phyloP scores from a whole-genome alignment of 2,797 vertebrate genomes.

The Eremophila alpestris region DNA sequence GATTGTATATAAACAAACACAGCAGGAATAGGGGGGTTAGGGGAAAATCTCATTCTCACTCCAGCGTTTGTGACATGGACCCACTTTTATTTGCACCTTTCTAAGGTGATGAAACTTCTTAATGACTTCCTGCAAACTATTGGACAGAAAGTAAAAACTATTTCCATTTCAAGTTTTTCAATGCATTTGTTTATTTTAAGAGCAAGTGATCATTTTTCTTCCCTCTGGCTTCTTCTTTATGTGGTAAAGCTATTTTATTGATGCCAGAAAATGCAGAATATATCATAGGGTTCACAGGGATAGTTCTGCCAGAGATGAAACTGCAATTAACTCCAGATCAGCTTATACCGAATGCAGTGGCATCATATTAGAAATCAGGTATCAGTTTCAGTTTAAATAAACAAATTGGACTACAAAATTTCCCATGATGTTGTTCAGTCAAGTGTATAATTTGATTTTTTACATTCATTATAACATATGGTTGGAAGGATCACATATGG shows the following conservation, averaged over 20 bases:
- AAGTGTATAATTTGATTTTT: slow-evolving; percentile 49
- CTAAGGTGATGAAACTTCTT: background rate
- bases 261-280: background rate
- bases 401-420: slow-evolving; percentile 18
- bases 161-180: background rate
- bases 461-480: slow-evolving; percentile 7
- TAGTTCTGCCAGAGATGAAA: background rate
- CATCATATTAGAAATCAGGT: background rate
- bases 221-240: background rate
- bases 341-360: background rate
- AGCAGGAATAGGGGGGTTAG: rapidly evolving
- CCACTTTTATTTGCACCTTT: background rate
- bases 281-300: background rate
- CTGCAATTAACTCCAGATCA: background rate
- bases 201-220: background rate
- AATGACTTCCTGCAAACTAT: background rate
- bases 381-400: background rate
- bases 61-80: background rate
- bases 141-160: background rate
- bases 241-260: background rate
- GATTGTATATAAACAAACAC: background rate
- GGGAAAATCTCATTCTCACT: background rate
- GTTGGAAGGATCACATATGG: slow-evolving; percentile 5
- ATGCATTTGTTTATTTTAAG: background rate
- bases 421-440: slow-evolving; percentile 33